Evolutionary conservation across 1,140 invertebrate species (phyloP).

Genomic region (Oscheius sp.): DNA sequence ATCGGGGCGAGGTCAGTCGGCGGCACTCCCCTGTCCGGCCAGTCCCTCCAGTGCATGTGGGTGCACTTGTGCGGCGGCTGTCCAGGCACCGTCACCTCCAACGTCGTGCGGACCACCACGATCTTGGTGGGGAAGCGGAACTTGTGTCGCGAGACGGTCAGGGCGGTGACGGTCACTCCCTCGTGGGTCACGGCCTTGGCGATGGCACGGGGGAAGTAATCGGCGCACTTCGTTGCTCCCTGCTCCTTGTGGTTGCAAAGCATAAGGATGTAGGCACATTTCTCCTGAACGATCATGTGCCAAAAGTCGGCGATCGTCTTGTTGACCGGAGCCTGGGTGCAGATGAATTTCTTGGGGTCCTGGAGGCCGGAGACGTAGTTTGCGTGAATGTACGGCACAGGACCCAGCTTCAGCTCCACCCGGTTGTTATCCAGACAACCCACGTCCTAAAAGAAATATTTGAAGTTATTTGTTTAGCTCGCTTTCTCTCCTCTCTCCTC

Average conservation of each 20-base stretch:
- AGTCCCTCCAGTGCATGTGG: slow-evolving; percentile 36
- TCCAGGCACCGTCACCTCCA: neutral
- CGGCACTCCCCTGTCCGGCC: slow-evolving; percentile 45
- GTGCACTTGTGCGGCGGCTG: neutral
- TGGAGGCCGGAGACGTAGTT: slow-evolving; percentile 8
- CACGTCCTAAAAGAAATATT: no score
- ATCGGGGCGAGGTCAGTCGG: slow-evolving; percentile 13
- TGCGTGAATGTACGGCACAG: slow-evolving; percentile 18
- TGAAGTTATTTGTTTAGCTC: no score
- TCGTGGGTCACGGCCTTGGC: neutral
- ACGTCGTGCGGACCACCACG: neutral
- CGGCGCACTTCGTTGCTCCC: slow-evolving; percentile 28
- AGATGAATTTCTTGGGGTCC: slow-evolving; percentile 16
- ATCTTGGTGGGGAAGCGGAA: neutral
- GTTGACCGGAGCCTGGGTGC: slow-evolving; percentile 14
- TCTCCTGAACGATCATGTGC: slow-evolving; percentile 21
- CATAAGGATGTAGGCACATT: slow-evolving; percentile 6
- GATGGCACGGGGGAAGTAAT: slow-evolving; percentile 26
- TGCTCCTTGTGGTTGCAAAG: slow-evolving; percentile 20
- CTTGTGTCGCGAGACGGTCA: neutral
- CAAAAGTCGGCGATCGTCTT: slow-evolving; percentile 15
- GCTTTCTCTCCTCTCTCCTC: no score
- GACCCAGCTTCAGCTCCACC: neutral
- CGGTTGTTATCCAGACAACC: slow-evolving; percentile 20
- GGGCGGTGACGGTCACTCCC: neutral